phyloP scores from a whole-genome alignment of 23 tunicate species.

The Styela clava region DNA sequence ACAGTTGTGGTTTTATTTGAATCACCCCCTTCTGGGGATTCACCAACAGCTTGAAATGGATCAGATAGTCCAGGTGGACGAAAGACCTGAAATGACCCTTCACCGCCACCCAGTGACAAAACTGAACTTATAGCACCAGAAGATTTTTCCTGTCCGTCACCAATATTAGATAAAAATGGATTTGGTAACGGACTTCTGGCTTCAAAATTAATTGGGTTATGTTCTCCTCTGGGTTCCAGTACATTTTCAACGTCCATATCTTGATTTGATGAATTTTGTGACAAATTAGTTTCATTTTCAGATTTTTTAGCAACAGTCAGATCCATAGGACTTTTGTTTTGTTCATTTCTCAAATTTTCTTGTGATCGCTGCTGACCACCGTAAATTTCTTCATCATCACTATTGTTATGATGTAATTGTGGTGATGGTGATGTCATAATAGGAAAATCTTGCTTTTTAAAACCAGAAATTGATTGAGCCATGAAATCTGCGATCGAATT shows the following conservation, averaged over 20 bases:
- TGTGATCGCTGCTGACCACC: not conserved
- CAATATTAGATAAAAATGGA: not conserved
- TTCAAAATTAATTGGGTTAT: too few species aligned
- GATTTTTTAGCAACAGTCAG: not conserved
- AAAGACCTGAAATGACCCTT: not conserved
- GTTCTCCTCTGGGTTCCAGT: not conserved
- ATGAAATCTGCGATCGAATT: not conserved
- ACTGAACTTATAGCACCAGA: not conserved
- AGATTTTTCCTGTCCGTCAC: not conserved
- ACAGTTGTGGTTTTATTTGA: not conserved
- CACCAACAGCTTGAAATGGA: not conserved
- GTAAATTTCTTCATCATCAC: not conserved
- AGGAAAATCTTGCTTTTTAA: not conserved
- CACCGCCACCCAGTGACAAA: not conserved
- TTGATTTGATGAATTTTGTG: not conserved
- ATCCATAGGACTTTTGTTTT: not conserved
- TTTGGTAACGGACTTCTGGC: not conserved
- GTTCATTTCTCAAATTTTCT: not conserved
- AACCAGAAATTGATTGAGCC: slow-evolving; percentile 9
- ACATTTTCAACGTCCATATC: not conserved
- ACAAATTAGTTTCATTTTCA: not conserved
- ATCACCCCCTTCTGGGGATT: not conserved
- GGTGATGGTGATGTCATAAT: not conserved
- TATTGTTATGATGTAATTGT: not conserved
- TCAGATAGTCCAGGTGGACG: not conserved